These are phyloP conservation scores for Acleris holmiana DNA, from an alignment of 2,888 invertebrate species.

Conservation along the genomic window DNA sequence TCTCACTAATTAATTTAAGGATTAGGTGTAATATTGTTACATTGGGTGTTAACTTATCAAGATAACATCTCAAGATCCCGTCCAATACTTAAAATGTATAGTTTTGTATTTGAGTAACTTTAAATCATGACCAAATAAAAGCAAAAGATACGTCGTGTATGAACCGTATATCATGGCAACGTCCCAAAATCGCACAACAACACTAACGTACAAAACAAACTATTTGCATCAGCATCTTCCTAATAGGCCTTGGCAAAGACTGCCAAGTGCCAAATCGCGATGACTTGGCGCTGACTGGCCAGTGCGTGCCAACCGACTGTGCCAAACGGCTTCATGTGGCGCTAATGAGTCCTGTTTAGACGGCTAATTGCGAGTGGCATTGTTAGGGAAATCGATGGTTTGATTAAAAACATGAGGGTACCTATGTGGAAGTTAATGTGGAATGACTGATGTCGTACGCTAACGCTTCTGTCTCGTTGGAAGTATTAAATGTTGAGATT, in stretches of 20 bases:
- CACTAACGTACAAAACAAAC: conserved; percentile 32
- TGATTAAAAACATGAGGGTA: neutral
- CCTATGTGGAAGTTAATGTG: neutral
- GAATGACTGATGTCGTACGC: too few relatives aligned
- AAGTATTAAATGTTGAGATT: too few relatives aligned
- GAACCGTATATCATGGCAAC: neutral
- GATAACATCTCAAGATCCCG: too few relatives aligned
- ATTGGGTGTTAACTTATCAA: too few relatives aligned
- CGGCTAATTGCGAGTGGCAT: conserved; percentile 21
- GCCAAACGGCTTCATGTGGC: conserved; percentile 27
- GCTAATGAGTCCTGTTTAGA: conserved; percentile 26
- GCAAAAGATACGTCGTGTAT: too few relatives aligned
- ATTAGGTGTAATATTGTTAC: too few relatives aligned
- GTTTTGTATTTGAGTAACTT: too few relatives aligned
- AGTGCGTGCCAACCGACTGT: conserved; percentile 38
- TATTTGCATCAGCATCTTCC: conserved; percentile 55
- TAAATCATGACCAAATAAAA: too few relatives aligned
- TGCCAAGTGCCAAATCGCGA: conserved; percentile 60
- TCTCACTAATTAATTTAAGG: too few relatives aligned
- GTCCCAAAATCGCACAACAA: conserved; percentile 11
- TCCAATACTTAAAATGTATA: too few relatives aligned
- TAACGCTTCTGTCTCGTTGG: too few relatives aligned
- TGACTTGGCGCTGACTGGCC: conserved; percentile 60
- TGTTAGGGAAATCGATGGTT: neutral
- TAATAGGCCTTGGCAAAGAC: conserved; percentile 60